Percentiles rank a stretch among this genome's conserved stretches.
Evolutionary conservation across 2,888 invertebrate species (phyloP).

Genomic region (Scotopteryx bipunctaria): DNA sequence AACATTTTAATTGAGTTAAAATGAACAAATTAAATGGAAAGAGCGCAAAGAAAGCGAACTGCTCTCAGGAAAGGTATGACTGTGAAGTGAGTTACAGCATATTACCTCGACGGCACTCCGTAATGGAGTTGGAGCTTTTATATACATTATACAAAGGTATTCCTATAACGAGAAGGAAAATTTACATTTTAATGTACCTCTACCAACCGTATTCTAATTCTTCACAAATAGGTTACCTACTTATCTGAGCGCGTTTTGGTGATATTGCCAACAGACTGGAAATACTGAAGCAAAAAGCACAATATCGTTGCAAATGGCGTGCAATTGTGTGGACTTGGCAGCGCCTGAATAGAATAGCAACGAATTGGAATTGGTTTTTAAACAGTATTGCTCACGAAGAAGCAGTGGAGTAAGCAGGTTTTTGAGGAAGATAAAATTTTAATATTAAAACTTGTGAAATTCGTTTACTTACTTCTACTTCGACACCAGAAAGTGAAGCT

Average conservation of each 20-base stretch:
- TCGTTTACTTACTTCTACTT: no score
- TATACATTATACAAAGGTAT: constrained; percentile 40
- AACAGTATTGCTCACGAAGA: neutral
- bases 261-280: constrained; percentile 23
- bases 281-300: constrained; percentile 25
- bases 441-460: no score
- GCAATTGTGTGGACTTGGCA: constrained; percentile 33
- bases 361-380: constrained; percentile 18
- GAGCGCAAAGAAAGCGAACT: constrained; percentile 33
- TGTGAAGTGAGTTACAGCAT: constrained; percentile 44
- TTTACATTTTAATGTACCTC: constrained; percentile 25
- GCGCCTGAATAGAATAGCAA: constrained; percentile 21
- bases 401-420: neutral
- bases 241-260: constrained; percentile 9
- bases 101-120: constrained; percentile 44
- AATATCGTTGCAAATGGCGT: constrained; percentile 32
- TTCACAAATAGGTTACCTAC: constrained; percentile 17
- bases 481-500: no score
- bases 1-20: constrained; percentile 36
- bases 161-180: constrained; percentile 19
- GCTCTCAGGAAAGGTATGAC: constrained; percentile 36
- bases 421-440: no score
- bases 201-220: constrained; percentile 26
- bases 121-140: constrained; percentile 42
- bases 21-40: constrained; percentile 35